Base-by-base conservation (phyloP, 2,113 vertebrate genomes). In the Porphyrio hochstetteri region DNA sequence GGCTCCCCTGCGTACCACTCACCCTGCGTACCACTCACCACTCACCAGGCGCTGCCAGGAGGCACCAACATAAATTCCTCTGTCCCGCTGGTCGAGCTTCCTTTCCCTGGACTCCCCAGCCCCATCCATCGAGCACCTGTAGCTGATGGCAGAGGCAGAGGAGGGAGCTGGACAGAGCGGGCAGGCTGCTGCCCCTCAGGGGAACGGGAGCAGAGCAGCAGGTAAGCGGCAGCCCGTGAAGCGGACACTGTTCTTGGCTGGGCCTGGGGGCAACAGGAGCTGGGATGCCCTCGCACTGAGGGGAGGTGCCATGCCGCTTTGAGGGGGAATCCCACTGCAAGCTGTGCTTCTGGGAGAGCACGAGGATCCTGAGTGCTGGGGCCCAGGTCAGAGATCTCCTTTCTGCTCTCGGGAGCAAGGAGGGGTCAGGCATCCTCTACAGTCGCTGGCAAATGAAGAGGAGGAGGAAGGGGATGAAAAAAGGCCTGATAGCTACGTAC, bases 61-160 rank as follows among this genome's bases (percentile, higher is more conserved):
- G 20, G 46, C 31, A 5, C 29, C 38, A 17, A 52, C 48, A 29
- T 24, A 15, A 53, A 59, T 40, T 27, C 28, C 25, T 59, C 23
- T 21, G 2, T 19, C 1, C 1, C 20, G 13, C 27, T 36, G 7
- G 29, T 55, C 5, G 14, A 23, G 29, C 9, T 75, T 25, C 79
- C 25, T 29, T 55, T 64, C 50, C 55, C 33, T 20, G 14, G 8
- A 6, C 16, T 44, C 44, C 21, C 28, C 40, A 36, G 35, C 46
- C 57, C 31, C 0, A 0, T 40, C 27, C n/a, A 44, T n/a, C 33
- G 24, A 40, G 25, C 10, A 11, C 9, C 0, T 10, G 56, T 5
- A 50, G 50, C 25, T 31, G 29, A 52, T 21, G 48, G 48, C 48
- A 21, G 48, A 23, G 48, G 48, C 48, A 48, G 48, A 48, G 48